phyloP scores from a whole-genome alignment of 2,113 vertebrate species.

The Pterocles orientalis region DNA sequence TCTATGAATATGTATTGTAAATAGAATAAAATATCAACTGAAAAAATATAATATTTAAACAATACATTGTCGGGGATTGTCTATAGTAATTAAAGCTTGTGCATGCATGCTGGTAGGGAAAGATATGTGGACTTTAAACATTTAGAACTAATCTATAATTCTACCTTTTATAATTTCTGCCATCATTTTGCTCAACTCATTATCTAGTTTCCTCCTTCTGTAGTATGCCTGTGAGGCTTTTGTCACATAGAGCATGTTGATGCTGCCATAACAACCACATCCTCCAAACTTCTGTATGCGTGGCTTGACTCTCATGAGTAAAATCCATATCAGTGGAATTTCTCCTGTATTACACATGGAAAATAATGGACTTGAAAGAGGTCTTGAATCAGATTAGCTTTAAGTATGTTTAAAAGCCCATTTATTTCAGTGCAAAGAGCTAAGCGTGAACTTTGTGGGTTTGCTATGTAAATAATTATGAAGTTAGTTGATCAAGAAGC shows the following conservation, averaged over 20 bases:
- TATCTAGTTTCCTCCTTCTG: neutral
- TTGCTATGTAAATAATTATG: neutral
- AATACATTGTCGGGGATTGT: neutral
- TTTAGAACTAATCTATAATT: neutral
- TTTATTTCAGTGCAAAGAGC: neutral
- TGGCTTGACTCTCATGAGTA: neutral
- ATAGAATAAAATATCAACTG: neutral
- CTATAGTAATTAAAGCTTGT: neutral
- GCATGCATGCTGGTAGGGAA: neutral
- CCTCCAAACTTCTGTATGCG: neutral
- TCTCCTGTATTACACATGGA: neutral
- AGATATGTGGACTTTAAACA: neutral
- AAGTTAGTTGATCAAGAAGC: neutral
- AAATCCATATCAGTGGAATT: neutral
- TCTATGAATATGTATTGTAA: neutral
- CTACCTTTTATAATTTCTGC: neutral
- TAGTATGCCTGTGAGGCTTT: neutral
- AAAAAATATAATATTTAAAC: neutral
- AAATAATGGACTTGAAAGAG: neutral
- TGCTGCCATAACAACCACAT: neutral
- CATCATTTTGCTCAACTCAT: neutral
- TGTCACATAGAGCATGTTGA: neutral
- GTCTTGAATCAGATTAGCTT: neutral
- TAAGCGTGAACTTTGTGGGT: neutral
- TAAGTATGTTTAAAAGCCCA: neutral